These are phyloP conservation scores for Potamilus streckersoni DNA, from an alignment of 1,140 invertebrate genomes.

Conservation along the genomic window DNA sequence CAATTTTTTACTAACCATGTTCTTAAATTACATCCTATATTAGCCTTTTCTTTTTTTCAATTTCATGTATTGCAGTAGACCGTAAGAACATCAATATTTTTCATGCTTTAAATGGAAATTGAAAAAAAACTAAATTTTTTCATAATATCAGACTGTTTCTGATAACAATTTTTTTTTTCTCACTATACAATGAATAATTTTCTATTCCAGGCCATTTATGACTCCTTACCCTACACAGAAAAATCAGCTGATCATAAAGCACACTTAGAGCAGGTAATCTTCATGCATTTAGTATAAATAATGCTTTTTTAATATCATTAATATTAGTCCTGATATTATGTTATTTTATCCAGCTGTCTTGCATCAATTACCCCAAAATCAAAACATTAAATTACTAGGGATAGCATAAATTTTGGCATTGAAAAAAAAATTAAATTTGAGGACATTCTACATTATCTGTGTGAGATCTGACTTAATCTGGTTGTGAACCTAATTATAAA, in stretches of 20 bases:
- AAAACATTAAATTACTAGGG: too few relatives aligned
- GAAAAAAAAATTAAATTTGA: too few relatives aligned
- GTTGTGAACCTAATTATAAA: too few relatives aligned
- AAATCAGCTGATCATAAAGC: slow-evolving; percentile 41
- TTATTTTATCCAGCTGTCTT: not conserved
- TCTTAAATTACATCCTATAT: not conserved
- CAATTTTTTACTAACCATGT: too few relatives aligned
- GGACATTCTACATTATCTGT: too few relatives aligned
- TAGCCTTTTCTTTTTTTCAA: not conserved
- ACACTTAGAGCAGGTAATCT: slow-evolving; percentile 53
- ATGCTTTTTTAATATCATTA: not conserved
- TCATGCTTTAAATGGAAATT: not conserved
- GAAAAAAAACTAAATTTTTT: not conserved
- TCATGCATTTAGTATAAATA: too few relatives aligned
- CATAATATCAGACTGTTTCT: not conserved
- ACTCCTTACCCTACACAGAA: slow-evolving; percentile 50
- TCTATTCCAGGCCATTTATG: slow-evolving; percentile 54
- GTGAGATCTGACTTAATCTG: too few relatives aligned
- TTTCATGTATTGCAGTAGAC: not conserved
- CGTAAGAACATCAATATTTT: not conserved
- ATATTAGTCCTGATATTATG: slow-evolving; percentile 14
- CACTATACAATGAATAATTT: slow-evolving; percentile 1
- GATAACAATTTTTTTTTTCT: not conserved
- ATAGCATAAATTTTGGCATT: too few relatives aligned
- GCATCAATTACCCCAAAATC: too few relatives aligned